Percentiles rank a stretch among this genome's conserved stretches.
These are phyloP conservation scores for Zootermopsis nevadensis DNA, from an alignment of 2,888 invertebrate species.

Conservation along the genomic window DNA sequence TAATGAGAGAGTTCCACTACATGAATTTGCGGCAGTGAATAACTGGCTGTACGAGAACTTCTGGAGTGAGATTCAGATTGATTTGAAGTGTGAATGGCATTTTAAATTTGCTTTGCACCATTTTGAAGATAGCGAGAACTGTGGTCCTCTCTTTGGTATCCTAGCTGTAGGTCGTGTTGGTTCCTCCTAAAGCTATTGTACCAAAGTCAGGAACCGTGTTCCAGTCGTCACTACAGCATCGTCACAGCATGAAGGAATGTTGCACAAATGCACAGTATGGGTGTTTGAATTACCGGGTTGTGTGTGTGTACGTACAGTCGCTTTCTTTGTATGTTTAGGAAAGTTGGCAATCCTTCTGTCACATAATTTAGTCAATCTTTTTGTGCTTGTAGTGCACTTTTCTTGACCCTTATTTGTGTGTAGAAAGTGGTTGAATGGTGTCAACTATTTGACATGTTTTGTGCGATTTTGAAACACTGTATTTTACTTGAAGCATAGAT, in stretches of 20 bases:
- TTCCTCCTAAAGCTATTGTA: slow-evolving; percentile 60
- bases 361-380: neutral
- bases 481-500: no score
- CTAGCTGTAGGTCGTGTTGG: slow-evolving; percentile 60
- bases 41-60: no score
- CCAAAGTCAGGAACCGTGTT: slow-evolving; percentile 57
- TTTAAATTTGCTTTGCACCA: neutral
- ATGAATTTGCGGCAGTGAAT: no score
- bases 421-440: no score
- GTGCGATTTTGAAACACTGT: no score
- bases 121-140: slow-evolving; percentile 8
- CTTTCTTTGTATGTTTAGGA: neutral
- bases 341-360: neutral
- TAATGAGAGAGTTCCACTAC: no score
- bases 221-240: slow-evolving; percentile 10
- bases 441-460: no score
- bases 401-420: no score
- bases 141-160: slow-evolving; percentile 59
- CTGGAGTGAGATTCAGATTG: no score
- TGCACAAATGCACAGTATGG: slow-evolving; percentile 25
- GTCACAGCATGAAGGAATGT: slow-evolving; percentile 41
- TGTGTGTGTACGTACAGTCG: neutral
- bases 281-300: slow-evolving; percentile 12
- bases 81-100: no score
- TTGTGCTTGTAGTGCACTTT: no score